Percentiles rank a stretch among this genome's conserved stretches.
These are phyloP conservation scores for Porphyrio hochstetteri DNA, from an alignment of 2,113 vertebrate species.

Conservation along the genomic window DNA sequence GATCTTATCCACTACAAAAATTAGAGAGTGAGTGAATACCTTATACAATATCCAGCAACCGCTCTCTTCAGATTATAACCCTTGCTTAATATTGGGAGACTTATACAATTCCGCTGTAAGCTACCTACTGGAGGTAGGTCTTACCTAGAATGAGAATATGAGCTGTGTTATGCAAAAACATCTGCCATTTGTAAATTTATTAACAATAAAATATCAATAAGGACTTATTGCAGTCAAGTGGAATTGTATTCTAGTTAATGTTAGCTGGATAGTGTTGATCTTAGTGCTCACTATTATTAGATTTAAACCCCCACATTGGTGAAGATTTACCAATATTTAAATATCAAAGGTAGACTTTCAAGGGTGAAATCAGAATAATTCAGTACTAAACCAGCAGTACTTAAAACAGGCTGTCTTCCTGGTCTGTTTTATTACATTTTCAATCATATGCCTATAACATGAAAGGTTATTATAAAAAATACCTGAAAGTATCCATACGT, in stretches of 20 bases:
- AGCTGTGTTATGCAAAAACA: background rate
- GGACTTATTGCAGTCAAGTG: background rate
- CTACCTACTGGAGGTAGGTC: no score
- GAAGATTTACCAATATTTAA: background rate
- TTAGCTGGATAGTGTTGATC: background rate
- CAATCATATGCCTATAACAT: background rate
- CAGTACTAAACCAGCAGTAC: background rate
- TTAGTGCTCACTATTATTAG: background rate
- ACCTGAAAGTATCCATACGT: slow-evolving; percentile 1
- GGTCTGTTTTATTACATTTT: slow-evolving; percentile 22
- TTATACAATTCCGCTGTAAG: background rate
- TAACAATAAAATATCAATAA: background rate
- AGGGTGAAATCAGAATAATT: background rate
- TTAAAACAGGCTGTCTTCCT: background rate
- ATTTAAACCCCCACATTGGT: background rate
- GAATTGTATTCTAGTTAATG: background rate
- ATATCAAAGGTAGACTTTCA: background rate
- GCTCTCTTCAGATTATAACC: background rate
- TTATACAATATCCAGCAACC: background rate
- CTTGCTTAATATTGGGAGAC: background rate
- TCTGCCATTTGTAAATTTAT: background rate
- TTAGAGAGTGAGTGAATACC: background rate
- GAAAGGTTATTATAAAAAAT: slow-evolving; percentile 28
- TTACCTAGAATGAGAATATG: background rate
- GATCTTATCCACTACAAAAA: background rate